Evolutionary conservation across 92 coral and sea anemone genomes (phyloP).

Genomic region (Micromussa lordhowensis): DNA sequence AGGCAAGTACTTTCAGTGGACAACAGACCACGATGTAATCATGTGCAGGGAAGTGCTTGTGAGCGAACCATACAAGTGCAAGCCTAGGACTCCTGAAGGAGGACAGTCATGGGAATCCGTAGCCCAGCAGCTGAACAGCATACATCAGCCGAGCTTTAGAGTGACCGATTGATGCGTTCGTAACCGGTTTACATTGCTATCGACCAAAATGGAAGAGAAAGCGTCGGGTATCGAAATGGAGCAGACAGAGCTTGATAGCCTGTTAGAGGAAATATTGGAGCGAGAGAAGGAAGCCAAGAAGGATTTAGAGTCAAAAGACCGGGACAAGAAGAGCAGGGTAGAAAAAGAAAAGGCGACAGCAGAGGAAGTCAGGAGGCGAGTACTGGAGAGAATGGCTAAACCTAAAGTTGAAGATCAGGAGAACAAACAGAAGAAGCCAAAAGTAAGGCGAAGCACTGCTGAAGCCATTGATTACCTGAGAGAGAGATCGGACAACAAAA

Average conservation of each 20-base stretch:
- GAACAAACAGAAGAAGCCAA: background rate
- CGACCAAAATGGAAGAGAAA: conserved; percentile 45
- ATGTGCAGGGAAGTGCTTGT: conserved; percentile 32
- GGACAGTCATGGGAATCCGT: conserved; percentile 16
- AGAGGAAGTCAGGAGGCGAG: conserved; percentile 24
- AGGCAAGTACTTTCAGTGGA: conserved; percentile 12
- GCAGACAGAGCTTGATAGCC: conserved; percentile 46
- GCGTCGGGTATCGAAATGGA: conserved; percentile 49
- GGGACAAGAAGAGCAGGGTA: conserved; percentile 8
- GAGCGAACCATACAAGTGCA: conserved; percentile 29
- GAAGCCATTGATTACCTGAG: conserved; percentile 18
- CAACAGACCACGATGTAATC: conserved; percentile 25
- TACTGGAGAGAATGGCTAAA: conserved; percentile 34
- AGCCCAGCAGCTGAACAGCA: conserved; percentile 13
- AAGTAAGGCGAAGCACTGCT: conserved; percentile 17
- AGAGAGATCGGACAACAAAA: conserved; percentile 15
- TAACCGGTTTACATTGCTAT: conserved; percentile 43
- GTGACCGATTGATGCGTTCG: conserved; percentile 48
- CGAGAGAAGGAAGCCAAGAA: conserved; percentile 31
- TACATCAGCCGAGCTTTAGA: conserved; percentile 41
- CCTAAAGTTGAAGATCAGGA: conserved; percentile 4
- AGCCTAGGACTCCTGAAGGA: conserved; percentile 25
- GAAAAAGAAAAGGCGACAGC: conserved; percentile 32
- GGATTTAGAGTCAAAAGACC: conserved; percentile 22
- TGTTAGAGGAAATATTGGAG: conserved; percentile 55